These are phyloP conservation scores for Neotoma lepida DNA, from an alignment of 2,113 vertebrate genomes.

Conservation along the genomic window DNA sequence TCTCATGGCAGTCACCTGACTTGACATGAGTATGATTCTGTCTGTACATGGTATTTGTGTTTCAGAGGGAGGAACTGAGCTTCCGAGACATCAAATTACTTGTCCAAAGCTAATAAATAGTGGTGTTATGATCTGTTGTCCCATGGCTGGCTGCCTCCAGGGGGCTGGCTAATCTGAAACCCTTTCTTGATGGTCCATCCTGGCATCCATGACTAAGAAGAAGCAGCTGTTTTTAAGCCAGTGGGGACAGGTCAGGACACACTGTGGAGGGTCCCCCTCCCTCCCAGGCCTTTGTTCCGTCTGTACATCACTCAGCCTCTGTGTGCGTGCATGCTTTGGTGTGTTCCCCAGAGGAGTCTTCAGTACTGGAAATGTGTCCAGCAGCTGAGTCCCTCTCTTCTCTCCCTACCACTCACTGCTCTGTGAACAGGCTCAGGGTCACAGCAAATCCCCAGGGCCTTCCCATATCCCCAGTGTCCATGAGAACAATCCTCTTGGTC, in stretches of 20 bases:
- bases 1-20: not conserved
- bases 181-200: not conserved
- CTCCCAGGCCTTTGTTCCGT: conserved; percentile 6
- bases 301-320: not conserved
- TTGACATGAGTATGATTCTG: not conserved
- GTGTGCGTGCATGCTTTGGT: not conserved
- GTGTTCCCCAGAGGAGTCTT: not conserved
- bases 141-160: not conserved
- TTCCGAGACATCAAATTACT: not conserved
- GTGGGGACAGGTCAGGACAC: not conserved
- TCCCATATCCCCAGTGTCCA: conserved; percentile 51
- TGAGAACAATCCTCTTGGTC: conserved; percentile 67
- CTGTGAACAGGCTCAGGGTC: conserved; percentile 52
- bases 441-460: conserved; percentile 64
- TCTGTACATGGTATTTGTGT: not conserved
- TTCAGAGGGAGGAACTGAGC: not conserved
- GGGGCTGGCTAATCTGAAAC: not conserved
- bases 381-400: conserved; percentile 58
- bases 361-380: not conserved
- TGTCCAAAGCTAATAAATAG: not conserved
- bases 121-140: not conserved
- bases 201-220: not conserved
- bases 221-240: not conserved
- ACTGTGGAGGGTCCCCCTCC: not conserved
- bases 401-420: conserved; percentile 24